A percentile compares a stretch with the other conserved stretches of the same genome.
Conservation (phyloP, 1,140 invertebrate species). For the Calephelis nemesis region DNA sequence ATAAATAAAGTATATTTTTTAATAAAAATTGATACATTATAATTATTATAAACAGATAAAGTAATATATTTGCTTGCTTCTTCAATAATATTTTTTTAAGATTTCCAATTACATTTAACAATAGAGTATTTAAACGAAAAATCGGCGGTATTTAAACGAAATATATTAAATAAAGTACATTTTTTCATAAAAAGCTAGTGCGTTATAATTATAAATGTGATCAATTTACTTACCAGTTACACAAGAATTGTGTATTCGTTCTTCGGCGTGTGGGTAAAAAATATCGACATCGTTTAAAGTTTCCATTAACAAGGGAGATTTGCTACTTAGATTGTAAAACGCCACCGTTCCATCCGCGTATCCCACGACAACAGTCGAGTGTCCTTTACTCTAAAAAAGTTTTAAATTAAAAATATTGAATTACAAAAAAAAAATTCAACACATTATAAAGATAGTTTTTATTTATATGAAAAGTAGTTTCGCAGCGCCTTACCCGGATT, state of each 20-base stretch:
- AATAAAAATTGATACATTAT: too few species aligned
- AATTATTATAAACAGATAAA: too few species aligned
- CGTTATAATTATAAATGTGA: not conserved
- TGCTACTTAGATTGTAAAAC: slow-evolving; percentile 79
- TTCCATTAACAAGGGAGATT: slow-evolving; percentile 77
- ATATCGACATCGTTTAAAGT: slow-evolving; percentile 55
- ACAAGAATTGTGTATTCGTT: slow-evolving; percentile 47
- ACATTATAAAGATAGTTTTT: not conserved
- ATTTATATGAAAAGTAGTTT: too few species aligned
- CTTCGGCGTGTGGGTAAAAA: slow-evolving; percentile 64
- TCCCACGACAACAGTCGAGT: slow-evolving; percentile 81
- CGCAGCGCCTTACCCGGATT: too few species aligned
- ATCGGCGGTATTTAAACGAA: too few species aligned
- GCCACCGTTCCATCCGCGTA: slow-evolving; percentile 83
- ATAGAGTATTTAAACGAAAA: too few species aligned
- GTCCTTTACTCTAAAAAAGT: slow-evolving; percentile 60
- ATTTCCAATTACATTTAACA: too few species aligned
- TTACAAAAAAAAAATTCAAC: not conserved
- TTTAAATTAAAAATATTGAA: slow-evolving; percentile 15
- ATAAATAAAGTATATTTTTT: too few species aligned
- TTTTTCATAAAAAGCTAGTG: too few species aligned
- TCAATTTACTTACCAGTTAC: slow-evolving; percentile 51
- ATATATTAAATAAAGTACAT: too few species aligned
- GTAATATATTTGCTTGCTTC: too few species aligned
- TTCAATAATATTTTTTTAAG: too few species aligned